phyloP scores from a whole-genome alignment of 2,888 invertebrate species.

The Xanthorhoe spadicearia region DNA sequence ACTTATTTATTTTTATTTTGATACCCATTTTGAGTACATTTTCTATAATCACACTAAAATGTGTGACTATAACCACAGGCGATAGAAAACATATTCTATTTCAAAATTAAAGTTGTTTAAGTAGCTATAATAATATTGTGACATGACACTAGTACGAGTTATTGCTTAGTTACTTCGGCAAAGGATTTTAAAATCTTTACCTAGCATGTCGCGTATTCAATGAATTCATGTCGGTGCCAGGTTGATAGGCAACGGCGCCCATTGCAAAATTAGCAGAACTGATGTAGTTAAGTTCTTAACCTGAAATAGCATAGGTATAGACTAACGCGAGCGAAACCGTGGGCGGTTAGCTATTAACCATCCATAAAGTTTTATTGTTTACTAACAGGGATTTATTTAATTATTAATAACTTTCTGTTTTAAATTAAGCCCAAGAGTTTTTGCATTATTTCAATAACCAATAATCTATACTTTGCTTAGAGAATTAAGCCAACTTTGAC shows the following conservation, averaged over 20 bases:
- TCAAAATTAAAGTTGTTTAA: not conserved
- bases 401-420: not conserved
- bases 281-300: not conserved
- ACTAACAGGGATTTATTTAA: not conserved
- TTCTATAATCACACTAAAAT: too few species aligned
- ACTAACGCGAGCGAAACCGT: not conserved
- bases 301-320: not conserved
- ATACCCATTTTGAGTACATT: too few species aligned
- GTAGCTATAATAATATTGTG: not conserved
- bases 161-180: not conserved
- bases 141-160: too few species aligned
- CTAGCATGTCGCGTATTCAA: not conserved
- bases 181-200: not conserved
- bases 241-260: not conserved
- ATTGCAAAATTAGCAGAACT: not conserved
- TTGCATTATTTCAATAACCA: not conserved
- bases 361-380: not conserved
- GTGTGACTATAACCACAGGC: too few species aligned
- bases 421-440: not conserved
- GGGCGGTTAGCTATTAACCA: not conserved
- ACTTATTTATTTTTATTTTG: too few species aligned
- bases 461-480: too few species aligned
- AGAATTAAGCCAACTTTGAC: too few species aligned
- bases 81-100: too few species aligned
- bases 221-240: not conserved